Evolutionary conservation across 1,140 invertebrate species (phyloP).

Genomic region (Trichomalopsis sarcophagae): DNA sequence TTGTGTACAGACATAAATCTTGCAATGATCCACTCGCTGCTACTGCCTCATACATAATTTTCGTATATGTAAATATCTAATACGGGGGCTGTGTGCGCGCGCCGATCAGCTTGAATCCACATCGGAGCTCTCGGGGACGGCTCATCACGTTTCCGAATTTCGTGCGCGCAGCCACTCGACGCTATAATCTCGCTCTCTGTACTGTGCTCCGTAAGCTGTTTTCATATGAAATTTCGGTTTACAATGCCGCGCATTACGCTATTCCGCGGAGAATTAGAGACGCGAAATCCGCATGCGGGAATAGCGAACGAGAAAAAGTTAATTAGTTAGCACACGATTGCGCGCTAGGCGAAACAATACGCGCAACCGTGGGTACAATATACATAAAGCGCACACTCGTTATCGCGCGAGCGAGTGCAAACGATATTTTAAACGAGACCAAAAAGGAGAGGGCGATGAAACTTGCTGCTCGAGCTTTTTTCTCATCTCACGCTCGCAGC

Average conservation of each 20-base stretch:
- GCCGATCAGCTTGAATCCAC: background rate
- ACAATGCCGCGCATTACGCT: slow-evolving; percentile 62
- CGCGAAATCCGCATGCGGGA: background rate
- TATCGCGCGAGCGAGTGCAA: background rate
- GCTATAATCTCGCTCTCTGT: slow-evolving; percentile 2
- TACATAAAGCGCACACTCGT: too few relatives aligned
- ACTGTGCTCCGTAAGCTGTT: slow-evolving; percentile 61
- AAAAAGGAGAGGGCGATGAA: slow-evolving; percentile 25
- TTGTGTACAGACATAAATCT: background rate
- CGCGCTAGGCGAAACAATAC: too few relatives aligned
- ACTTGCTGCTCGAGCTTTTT: slow-evolving; percentile 20
- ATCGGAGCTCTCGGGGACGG: background rate
- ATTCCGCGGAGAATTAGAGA: slow-evolving; percentile 43
- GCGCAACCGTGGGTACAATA: background rate
- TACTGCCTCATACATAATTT: background rate
- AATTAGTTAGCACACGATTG: too few relatives aligned
- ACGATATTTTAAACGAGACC: slow-evolving; percentile 33
- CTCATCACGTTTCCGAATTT: slow-evolving; percentile 4
- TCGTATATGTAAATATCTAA: background rate
- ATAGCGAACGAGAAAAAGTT: background rate
- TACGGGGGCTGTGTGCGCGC: background rate
- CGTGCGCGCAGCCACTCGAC: background rate
- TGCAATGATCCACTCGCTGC: background rate
- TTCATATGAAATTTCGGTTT: slow-evolving; percentile 63
- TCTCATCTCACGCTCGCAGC: slow-evolving; percentile 14